phyloP scores from a whole-genome alignment of 2,113 vertebrate genomes.

The Motacilla tschutschensis region DNA sequence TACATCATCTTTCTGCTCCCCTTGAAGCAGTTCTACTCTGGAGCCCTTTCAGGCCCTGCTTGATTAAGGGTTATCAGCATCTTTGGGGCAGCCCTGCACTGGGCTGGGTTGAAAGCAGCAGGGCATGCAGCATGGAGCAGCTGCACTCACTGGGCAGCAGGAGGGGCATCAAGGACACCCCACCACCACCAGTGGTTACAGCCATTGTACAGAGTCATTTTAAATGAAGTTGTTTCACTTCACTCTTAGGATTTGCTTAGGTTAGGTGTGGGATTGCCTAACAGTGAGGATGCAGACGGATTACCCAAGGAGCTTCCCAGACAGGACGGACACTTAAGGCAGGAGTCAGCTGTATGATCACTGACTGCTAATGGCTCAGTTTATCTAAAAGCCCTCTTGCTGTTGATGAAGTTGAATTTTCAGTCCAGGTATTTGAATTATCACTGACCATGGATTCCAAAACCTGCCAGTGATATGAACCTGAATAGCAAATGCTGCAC shows the following conservation, averaged over 20 bases:
- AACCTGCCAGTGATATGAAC: background rate
- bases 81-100: background rate
- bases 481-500: background rate
- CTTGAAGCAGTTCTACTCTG: background rate
- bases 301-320: background rate
- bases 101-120: background rate
- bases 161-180: background rate
- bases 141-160: background rate
- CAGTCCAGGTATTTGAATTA: background rate
- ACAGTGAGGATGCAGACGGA: background rate
- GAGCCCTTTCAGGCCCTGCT: background rate
- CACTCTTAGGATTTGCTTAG: background rate
- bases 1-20: background rate
- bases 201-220: background rate
- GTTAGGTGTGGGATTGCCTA: background rate
- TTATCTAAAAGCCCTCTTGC: background rate
- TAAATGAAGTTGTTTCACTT: background rate
- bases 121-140: background rate
- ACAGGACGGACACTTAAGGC: background rate
- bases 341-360: background rate
- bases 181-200: background rate
- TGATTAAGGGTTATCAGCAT: background rate
- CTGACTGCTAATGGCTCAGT: background rate
- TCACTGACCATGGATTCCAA: rapidly evolving
- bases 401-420: background rate